Evolutionary conservation across 2,797 vertebrate species (phyloP), one percentile per base, ranked within the genome.

Genomic region (Morelia viridis): DNA sequence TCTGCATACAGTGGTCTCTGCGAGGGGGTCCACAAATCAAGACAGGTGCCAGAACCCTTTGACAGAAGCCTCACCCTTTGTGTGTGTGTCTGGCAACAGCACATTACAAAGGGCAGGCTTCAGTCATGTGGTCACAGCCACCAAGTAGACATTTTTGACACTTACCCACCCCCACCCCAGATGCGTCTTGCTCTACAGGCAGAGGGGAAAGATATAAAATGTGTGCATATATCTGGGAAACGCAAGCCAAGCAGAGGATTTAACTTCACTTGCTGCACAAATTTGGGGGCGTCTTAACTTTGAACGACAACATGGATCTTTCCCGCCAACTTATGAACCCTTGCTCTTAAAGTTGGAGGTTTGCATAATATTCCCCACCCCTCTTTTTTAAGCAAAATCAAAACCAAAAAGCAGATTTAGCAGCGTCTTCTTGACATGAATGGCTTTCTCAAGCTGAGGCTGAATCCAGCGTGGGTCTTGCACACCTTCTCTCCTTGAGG

Each of bases 401-500:
- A 41, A 41, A 41, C 41, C 6, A 56, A 93, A 19, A 53, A 90
- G 50, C 71, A 28, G 24, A 50, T 31, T 65, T 31, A 0, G 17
- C 8, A 13, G 41, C 41, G 41, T 13, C 24, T n/a, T 11, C 4
- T 80, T 83, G 62, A 80, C 35, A 26, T 22, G 0, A 56, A 22
- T 11, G 8, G 15, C n/a, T 0, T 28, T 28, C 2, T 60, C 24
- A 87, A 71, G 76, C 65, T 86, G 57, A 13, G 11, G 76, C 46
- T n/a, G 0, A 1, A 89, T 10, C 58, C 57, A 1, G 12, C 8
- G 1, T 17, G 26, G 26, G 12, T 6, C 85, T 46, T 24, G 11
- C 0, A 3, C 5, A 1, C 11, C 68, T 57, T 85, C 35, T 50
- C 64, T 35, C 84, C 1, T 7, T 28, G 53, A 0, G 0, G 85